Base-by-base conservation (phyloP, 2,797 vertebrate genomes). In the Luscinia megarhynchos region DNA sequence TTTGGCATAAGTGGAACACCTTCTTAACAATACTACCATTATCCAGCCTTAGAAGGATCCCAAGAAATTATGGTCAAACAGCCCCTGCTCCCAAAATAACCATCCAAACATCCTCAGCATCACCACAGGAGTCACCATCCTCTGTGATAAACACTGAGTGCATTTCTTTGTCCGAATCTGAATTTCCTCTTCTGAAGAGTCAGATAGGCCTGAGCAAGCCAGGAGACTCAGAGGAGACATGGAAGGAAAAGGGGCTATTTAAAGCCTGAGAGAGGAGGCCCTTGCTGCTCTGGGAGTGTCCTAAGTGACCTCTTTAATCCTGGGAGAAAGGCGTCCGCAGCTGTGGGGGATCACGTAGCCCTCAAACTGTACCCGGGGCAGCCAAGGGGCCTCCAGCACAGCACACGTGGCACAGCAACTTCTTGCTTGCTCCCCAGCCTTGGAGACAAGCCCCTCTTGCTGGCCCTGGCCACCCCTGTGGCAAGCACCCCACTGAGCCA, bases 231-330 rank as follows among this genome's bases (percentile, higher is more conserved):
- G 94, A 46, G 51, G 55, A 69, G 82, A 38, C n/a, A 19, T 46
- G 55, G 90, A 91, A 88, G 26, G 61, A 77, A 91, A 81, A 40
- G 17, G 30, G 34, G 82, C 93, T 96, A 96, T 97, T 97, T 96
- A 96, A 96, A 98, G 96, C 91, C 90, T 84, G 19, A 2, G 57
- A 89, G 79, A 89, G 63, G 57, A 94, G 90, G 70, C 84, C 89
- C 85, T 88, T 59, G 38, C 66, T 69, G 70, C 88, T 94, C 64
- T 72, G 77, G 66, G 58, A 94, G 86, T 88, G 75, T 94, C 96
- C 88, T 88, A 96, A 97, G 96, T 95, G 95, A 97, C 96, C 94
- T 85, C 94, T 90, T 96, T 96, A 97, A 97, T 95, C 95, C 95
- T 70, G 72, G 94, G 70, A 97, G 94, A 97, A 96, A 96, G 96